Base-by-base conservation (phyloP, 2,113 vertebrate species). In the Embiotoca jacksoni region DNA sequence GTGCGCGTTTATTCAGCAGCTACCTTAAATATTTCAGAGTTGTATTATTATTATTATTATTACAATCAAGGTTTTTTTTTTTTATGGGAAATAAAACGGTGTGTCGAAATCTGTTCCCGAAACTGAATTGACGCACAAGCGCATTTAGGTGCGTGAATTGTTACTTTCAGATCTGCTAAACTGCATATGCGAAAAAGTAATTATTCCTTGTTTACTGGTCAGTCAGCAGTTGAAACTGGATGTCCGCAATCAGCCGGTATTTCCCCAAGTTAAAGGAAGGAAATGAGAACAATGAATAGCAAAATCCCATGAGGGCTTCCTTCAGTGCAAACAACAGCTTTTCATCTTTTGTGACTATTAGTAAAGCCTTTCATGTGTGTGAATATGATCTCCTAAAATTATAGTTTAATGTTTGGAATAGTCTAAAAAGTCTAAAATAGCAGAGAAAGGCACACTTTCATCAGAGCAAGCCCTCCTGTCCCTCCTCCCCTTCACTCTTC, bases 251-350 rank as follows among this genome's bases (percentile, higher is more conserved):
- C 72, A 85, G 62, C 69, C 30, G 76, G 84, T 76, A 82, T 88
- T 91, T 82, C 78, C 88, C 80, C 4, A 54, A 70, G 39, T 72
- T 80, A 63, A 80, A 88, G 89, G 87, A 92, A 94, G 89, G 88
- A 90, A 91, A 91, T 72, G 68, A 90, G 87, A 90, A 92, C 89
- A 92, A 92, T 92, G 83, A 80, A 64, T 3, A 63, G 47, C 53
- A 77, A 63, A 64, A 74, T 81, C 50, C 36, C 35, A 71, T 3
- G 36, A 9, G 31, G 23, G 41, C 53, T 15, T 31, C 75, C 16
- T 71, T 49, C 57, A 59, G 32, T 55, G 66, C 7, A 71, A 81
- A 85, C 81, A 81, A 88, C 72, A 78, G 69, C 37, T 44, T 55
- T 50, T 23, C 23, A 23, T 23, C 23, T 23, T 37, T 57, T 60